Percentiles rank a stretch among this genome's conserved stretches.
Conservation (phyloP, 1,140 invertebrate genomes). For the Eufriesea mexicana region DNA sequence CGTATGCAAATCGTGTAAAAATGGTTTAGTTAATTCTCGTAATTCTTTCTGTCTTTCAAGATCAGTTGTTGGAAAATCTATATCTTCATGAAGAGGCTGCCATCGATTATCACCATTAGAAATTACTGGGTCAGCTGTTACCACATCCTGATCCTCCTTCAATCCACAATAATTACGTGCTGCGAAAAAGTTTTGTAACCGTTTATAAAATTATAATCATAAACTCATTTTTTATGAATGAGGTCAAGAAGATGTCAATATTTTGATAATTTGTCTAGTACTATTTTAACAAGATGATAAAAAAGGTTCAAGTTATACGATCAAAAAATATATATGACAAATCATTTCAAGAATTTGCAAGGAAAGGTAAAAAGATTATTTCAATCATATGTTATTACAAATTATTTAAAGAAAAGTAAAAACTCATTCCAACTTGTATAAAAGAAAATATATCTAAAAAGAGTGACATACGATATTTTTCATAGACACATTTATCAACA, state of each 20-base stretch:
- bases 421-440: neutral
- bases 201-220: neutral
- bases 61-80: neutral
- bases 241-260: neutral
- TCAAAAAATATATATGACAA: neutral
- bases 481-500: neutral
- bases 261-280: neutral
- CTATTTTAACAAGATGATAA: neutral
- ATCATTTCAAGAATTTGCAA: neutral
- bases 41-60: neutral
- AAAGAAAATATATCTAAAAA: neutral
- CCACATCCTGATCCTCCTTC: too few relatives aligned
- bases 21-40: constrained; percentile 14
- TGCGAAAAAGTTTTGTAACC: neutral
- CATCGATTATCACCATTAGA: constrained; percentile 11
- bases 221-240: neutral
- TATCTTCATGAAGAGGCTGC: neutral
- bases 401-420: neutral
- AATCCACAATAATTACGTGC: neutral
- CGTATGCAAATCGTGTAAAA: constrained; percentile 19
- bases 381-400: neutral
- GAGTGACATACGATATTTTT: neutral
- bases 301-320: too few relatives aligned
- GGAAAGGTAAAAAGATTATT: neutral
- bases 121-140: neutral